Conservation (phyloP, 2,888 invertebrate species). For the Drosophila neonasuta region DNA sequence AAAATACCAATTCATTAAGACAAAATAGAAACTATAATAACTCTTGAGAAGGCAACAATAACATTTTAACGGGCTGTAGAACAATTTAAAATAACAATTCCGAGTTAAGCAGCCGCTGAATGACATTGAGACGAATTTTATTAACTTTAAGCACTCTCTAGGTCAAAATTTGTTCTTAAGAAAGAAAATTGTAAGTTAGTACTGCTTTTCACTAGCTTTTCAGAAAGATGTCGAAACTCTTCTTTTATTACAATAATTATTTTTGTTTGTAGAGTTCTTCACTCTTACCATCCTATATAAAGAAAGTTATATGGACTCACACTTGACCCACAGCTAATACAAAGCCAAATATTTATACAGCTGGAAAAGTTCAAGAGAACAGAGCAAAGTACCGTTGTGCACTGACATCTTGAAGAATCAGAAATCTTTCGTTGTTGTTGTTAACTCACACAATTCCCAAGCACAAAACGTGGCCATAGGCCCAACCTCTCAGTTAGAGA, state of each 20-base stretch:
- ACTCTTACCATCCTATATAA: constrained; percentile 1
- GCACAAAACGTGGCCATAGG: constrained; percentile 1
- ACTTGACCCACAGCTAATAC: constrained; percentile 61
- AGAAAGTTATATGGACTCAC: constrained; percentile 47
- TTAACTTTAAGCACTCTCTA: constrained; percentile 1
- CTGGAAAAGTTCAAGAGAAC: constrained; percentile 50
- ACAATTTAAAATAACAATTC: constrained; percentile 26
- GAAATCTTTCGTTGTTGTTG: constrained; percentile 19
- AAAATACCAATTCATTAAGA: constrained; percentile 2
- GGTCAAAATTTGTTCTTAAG: constrained; percentile 5
- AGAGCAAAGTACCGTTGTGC: constrained; percentile 49
- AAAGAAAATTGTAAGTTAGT: neutral
- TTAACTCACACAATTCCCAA: constrained; percentile 36
- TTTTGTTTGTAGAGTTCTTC: constrained; percentile 8
- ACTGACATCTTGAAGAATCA: constrained; percentile 48
- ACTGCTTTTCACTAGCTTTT: neutral
- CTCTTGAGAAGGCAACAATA: constrained; percentile 34
- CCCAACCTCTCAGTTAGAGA: constrained; percentile 7
- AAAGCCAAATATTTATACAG: constrained; percentile 60
- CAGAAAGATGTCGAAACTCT: neutral
- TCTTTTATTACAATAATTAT: neutral
- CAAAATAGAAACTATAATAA: constrained; percentile 17
- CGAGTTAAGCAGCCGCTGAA: constrained; percentile 3
- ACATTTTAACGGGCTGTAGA: constrained; percentile 24
- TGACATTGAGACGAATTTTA: constrained; percentile 1